phyloP scores from a whole-genome alignment of 2,113 vertebrate genomes.

The Prochilodus magdalenae region DNA sequence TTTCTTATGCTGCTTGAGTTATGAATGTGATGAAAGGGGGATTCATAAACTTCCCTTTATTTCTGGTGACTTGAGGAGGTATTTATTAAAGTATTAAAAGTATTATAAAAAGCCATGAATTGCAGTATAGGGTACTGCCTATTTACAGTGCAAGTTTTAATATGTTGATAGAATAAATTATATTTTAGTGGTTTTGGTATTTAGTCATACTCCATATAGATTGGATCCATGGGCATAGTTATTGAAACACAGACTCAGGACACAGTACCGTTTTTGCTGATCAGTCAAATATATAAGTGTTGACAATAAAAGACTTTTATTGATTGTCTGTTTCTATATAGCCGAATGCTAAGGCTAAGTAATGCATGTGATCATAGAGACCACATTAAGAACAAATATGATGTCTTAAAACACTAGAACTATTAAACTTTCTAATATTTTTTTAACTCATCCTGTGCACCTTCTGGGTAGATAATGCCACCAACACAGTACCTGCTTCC shows the following conservation, averaged over 20 bases:
- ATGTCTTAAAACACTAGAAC: neutral
- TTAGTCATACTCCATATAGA: too few relatives aligned
- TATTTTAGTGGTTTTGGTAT: neutral
- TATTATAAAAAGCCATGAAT: neutral
- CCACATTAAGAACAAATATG: too few relatives aligned
- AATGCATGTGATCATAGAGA: too few relatives aligned
- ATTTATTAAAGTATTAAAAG: neutral
- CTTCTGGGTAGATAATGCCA: slow-evolving; percentile 29
- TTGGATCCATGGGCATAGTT: too few relatives aligned
- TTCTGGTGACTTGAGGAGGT: neutral
- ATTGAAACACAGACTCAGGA: too few relatives aligned
- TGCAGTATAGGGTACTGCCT: neutral
- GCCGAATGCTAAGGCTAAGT: too few relatives aligned
- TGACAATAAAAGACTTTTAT: too few relatives aligned
- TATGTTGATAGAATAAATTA: neutral
- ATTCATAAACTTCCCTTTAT: neutral
- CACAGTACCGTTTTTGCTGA: too few relatives aligned
- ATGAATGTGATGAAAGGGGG: neutral
- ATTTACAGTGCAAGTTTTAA: neutral
- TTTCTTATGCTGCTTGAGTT: neutral
- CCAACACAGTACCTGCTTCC: neutral
- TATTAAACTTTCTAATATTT: neutral
- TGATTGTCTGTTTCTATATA: too few relatives aligned
- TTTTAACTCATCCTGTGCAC: neutral
- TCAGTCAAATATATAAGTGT: too few relatives aligned